A percentile compares a stretch with the other conserved stretches of the same genome.
Conservation (phyloP, 2,797 vertebrate species). For the Rhabdophis nuchalis region DNA sequence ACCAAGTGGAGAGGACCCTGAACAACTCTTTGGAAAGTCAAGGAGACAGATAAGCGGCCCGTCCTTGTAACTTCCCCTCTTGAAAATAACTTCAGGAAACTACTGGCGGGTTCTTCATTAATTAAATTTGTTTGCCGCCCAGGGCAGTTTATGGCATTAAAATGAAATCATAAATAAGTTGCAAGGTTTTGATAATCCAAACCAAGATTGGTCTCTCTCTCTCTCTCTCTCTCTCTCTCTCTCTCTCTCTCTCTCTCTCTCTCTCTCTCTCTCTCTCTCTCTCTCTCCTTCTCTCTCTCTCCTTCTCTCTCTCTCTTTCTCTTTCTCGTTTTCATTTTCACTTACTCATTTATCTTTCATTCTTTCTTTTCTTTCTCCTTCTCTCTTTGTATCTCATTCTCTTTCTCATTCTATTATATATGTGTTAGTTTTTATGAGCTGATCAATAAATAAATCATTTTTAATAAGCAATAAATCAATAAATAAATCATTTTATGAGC, state of each 20-base stretch:
- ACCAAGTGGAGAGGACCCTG: background rate
- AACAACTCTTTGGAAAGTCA: background rate
- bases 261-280: too few species aligned
- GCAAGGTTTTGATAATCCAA: background rate
- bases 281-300: too few species aligned
- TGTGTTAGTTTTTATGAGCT: too few species aligned
- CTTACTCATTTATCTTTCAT: too few species aligned
- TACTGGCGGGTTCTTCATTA: background rate
- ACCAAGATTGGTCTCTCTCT: background rate
- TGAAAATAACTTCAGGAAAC: background rate
- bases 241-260: accelerated
- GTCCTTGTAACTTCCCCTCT: background rate
- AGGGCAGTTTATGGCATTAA: background rate
- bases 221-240: background rate
- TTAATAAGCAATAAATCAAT: too few species aligned
- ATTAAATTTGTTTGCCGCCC: background rate
- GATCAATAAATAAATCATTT: too few species aligned
- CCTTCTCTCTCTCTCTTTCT: too few species aligned
- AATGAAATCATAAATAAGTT: background rate
- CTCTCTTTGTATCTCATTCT: too few species aligned
- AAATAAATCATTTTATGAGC: too few species aligned
- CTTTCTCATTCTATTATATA: too few species aligned
- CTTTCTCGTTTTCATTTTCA: too few species aligned
- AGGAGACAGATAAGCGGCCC: background rate
- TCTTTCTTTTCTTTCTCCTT: too few species aligned